Conservation (phyloP, 2,113 vertebrate genomes). For the Gymnorhina tibicen region DNA sequence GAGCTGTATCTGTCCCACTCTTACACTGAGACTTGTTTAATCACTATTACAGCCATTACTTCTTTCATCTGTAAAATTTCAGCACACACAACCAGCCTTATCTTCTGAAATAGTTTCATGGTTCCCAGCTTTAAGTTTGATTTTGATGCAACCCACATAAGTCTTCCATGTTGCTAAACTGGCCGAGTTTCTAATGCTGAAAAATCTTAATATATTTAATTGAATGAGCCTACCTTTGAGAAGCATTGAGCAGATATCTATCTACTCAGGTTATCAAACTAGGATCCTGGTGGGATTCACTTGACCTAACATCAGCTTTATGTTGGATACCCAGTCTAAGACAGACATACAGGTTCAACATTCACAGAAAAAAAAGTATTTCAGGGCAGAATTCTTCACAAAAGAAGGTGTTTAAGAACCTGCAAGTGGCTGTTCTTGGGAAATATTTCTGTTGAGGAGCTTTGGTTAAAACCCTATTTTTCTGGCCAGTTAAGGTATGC, state of each 20-base stretch:
- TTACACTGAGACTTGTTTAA: background rate
- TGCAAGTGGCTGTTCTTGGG: background rate
- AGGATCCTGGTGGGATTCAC: background rate
- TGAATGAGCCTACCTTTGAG: background rate
- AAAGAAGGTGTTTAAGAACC: background rate
- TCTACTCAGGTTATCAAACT: background rate
- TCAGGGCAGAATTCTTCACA: background rate
- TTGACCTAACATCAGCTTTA: background rate
- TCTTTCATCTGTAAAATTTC: background rate
- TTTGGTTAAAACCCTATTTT: background rate
- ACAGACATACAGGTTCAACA: background rate
- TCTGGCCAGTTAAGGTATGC: background rate
- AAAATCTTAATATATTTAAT: background rate
- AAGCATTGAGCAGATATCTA: background rate
- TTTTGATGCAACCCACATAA: background rate
- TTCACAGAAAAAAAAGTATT: background rate
- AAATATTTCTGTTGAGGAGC: background rate
- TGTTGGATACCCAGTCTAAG: background rate
- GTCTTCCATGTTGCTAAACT: background rate
- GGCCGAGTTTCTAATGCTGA: background rate
- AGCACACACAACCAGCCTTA: background rate
- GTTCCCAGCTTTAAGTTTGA: background rate
- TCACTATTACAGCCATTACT: background rate
- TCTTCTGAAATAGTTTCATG: background rate
- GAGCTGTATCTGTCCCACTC: background rate